phyloP scores from a whole-genome alignment of 2,888 invertebrate species.

The Thecophora atra region DNA sequence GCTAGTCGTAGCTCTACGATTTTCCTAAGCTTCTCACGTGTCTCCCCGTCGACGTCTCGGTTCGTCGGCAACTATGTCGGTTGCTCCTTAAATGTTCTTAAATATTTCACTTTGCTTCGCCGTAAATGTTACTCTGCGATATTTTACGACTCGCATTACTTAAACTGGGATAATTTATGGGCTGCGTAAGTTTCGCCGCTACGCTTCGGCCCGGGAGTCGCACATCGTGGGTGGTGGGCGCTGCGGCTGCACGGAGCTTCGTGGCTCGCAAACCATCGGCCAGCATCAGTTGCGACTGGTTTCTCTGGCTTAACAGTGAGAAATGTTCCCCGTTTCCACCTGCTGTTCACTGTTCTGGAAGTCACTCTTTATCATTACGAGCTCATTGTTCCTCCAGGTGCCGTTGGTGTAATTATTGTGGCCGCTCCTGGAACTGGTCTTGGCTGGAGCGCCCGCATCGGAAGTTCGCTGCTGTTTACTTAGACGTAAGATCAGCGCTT shows the following conservation, averaged over 20 bases:
- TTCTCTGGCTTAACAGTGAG: constrained; percentile 51
- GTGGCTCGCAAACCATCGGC: background rate
- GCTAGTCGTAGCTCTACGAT: background rate
- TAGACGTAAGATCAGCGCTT: constrained; percentile 14
- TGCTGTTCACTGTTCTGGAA: constrained; percentile 40
- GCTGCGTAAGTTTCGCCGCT: constrained; percentile 31
- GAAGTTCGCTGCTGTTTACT: constrained; percentile 26
- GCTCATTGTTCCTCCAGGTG: constrained; percentile 26
- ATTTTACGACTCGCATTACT: constrained; percentile 52
- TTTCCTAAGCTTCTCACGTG: background rate
- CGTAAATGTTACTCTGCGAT: constrained; percentile 41
- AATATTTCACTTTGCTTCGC: constrained; percentile 34
- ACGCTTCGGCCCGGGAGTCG: background rate
- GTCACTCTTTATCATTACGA: constrained; percentile 35
- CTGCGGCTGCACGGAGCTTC: background rate
- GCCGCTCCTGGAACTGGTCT: background rate
- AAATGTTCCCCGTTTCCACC: constrained; percentile 51
- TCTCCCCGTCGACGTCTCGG: background rate
- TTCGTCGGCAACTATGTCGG: background rate
- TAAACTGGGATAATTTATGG: constrained; percentile 51
- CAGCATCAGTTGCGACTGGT: constrained; percentile 52
- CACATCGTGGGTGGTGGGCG: background rate
- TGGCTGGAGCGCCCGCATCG: background rate
- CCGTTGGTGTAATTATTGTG: constrained; percentile 8
- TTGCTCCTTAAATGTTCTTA: constrained; percentile 28